Evolutionary conservation across 2,888 invertebrate species (phyloP), one percentile per base, ranked within the genome.

Genomic region (Chymomyza fuscimana): DNA sequence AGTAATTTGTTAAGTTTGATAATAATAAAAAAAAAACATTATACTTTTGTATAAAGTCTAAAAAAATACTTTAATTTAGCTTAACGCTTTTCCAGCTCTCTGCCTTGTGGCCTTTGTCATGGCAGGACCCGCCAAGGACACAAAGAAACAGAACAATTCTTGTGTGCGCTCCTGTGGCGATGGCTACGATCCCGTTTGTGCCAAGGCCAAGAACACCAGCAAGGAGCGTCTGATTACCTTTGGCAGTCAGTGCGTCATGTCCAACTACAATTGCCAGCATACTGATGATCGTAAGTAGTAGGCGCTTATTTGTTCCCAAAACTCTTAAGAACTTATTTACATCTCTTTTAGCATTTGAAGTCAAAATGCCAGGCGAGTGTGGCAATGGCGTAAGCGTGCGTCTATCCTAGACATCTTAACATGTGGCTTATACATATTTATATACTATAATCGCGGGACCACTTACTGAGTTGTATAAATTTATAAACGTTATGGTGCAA

Each of bases 241-340:
- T 68, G 91, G 91, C 51, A 92, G 77, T 63, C 69, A 79, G 2
- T 92, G 92, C 64, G 91, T 91, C 10, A 76, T 92, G 83, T 73
- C 74, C 66, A 91, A 89, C 54, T 92, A 90, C 80, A 92, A 92
- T 71, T 92, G 92, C 72, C 90, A 90, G 51, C 91, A 92, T 68
- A 70, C 84, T 15, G 86, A 89, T 62, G 89, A 89, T 75, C 89
- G 92, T 92, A 85, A 89, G 88, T 71, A 1, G 12, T 29, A n/a
- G 19, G 2, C 7, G 16, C 22, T 61, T 25, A 58, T 36, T 36
- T 36, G 0, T 4, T 50, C 19, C 25, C 25, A 4, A 32, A 60
- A 46, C 12, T 46, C 1, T 12, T 46, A 46, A 10, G 6, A 46
- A 46, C 32, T 7, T 5, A 32, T 32, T 32, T 32, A 40, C 16